Percentiles rank a stretch among this genome's conserved stretches.
Conservation (phyloP, 2,113 vertebrate species). For the Eleginops maclovinus region DNA sequence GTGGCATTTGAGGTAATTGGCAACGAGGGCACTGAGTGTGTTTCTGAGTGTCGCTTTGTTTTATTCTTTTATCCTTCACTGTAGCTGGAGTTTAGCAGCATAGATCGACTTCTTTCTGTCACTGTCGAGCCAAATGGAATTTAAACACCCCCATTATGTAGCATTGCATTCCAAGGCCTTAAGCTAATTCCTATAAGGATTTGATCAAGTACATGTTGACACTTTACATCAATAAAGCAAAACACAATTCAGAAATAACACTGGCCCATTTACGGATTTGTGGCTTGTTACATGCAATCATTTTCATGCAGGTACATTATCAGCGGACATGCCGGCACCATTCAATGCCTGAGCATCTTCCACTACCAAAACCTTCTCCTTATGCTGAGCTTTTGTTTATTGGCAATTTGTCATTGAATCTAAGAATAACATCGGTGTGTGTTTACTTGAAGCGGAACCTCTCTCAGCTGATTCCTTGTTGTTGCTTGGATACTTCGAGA, state of each 20-base stretch:
- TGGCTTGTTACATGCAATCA: constrained; percentile 7
- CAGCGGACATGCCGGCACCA: not conserved
- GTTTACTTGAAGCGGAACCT: not conserved
- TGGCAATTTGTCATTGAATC: not conserved
- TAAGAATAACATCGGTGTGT: not conserved
- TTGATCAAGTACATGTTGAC: not conserved
- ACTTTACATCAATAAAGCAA: not conserved
- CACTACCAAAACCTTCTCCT: not conserved
- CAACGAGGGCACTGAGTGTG: constrained; percentile 38
- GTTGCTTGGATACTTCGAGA: not conserved
- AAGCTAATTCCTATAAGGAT: not conserved
- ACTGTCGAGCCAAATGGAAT: constrained; percentile 23
- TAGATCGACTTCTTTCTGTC: constrained; percentile 36
- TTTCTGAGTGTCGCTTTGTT: constrained; percentile 52
- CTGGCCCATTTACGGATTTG: not conserved
- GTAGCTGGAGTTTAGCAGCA: constrained; percentile 8
- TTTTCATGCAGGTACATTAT: constrained; percentile 9
- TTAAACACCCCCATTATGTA: not conserved
- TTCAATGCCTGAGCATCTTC: constrained; percentile 1
- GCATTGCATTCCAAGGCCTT: not conserved
- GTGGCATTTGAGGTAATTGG: constrained; percentile 74
- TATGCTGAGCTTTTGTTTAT: not conserved
- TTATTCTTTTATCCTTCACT: constrained; percentile 60
- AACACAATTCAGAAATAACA: not conserved
- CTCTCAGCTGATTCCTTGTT: not conserved